Percentiles rank a stretch among this genome's conserved stretches.
These are phyloP conservation scores for Netelia fuscicornis DNA, from an alignment of 2,888 invertebrate genomes.

Conservation along the genomic window DNA sequence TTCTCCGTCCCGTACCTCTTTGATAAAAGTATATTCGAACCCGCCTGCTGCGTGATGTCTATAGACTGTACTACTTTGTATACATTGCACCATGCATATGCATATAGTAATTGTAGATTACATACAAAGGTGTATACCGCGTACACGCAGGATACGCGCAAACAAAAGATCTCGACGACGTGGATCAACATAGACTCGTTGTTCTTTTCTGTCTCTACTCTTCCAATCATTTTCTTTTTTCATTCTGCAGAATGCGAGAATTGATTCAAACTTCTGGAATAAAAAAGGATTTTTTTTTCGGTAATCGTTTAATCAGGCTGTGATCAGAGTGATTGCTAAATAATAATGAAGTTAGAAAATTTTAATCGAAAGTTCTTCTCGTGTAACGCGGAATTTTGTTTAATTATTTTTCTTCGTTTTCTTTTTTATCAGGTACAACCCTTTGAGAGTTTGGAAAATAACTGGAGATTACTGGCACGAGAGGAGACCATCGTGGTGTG, in stretches of 20 bases:
- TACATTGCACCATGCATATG: neutral
- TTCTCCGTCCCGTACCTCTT: constrained; percentile 27
- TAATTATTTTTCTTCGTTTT: neutral
- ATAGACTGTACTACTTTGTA: neutral
- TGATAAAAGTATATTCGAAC: constrained; percentile 39
- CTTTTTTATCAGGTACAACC: neutral
- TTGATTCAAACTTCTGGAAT: neutral
- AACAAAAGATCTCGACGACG: neutral
- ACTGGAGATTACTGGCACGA: neutral
- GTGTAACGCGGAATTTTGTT: neutral
- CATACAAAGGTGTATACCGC: neutral
- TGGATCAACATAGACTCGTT: neutral
- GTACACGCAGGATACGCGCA: neutral
- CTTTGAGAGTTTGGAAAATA: neutral
- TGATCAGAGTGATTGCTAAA: too few relatives aligned
- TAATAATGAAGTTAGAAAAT: neutral
- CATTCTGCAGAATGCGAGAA: neutral
- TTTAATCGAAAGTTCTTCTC: neutral
- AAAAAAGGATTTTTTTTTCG: too few relatives aligned
- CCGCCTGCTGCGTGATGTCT: neutral
- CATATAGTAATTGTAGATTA: neutral
- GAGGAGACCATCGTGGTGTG: neutral
- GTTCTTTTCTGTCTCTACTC: neutral
- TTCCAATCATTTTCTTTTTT: neutral
- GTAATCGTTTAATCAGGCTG: too few relatives aligned